Base-by-base conservation (phyloP, 2,888 invertebrate genomes). In the Agriopis marginaria region DNA sequence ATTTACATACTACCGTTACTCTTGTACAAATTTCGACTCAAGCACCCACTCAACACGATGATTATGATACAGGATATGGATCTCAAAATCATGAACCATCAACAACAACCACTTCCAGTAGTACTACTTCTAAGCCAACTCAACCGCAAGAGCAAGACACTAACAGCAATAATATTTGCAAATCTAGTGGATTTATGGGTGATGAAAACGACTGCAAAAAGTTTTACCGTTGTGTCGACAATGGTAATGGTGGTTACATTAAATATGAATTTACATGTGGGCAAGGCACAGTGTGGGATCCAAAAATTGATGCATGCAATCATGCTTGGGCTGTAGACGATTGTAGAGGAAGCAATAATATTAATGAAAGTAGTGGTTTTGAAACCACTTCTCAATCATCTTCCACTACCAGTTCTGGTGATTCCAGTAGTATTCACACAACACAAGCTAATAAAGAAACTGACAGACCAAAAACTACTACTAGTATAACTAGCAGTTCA, bases 141-240 rank as follows among this genome's bases (percentile, higher is more conserved):
- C 63, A 12, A 32, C 44, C 66, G 17, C 63, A 58, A 63, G 45
- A 50, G 50, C 68, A 69, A 12, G 61, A 51, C 42, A 70, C 71
- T 66, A 66, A 63, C 50, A 62, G 42, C n/a, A 74, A 69, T 42
- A 79, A 74, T 63, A 54, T 76, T 69, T 90, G 90, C 49, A 79
- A 68, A 63, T 79, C 81, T 70, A 96, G 95, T 82, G 96, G 96
- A 11, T 97, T 96, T 79, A 95, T 95, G 80, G 95, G 95, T 81
- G 88, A 83, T 71, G 60, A 77, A 69, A 80, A 89, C 32, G 93
- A 96, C 77, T 97, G 97, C 76, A 94, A 90, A 68, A 96, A 95
- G 79, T 97, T 97, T 87, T 96, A 96, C 76, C 92, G 96, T 73
- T 97, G 97, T 80, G 96, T 96, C 0, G 87, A 89, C 68, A 89